phyloP scores from a whole-genome alignment of 2,888 invertebrate genomes.

The Nineta flava region DNA sequence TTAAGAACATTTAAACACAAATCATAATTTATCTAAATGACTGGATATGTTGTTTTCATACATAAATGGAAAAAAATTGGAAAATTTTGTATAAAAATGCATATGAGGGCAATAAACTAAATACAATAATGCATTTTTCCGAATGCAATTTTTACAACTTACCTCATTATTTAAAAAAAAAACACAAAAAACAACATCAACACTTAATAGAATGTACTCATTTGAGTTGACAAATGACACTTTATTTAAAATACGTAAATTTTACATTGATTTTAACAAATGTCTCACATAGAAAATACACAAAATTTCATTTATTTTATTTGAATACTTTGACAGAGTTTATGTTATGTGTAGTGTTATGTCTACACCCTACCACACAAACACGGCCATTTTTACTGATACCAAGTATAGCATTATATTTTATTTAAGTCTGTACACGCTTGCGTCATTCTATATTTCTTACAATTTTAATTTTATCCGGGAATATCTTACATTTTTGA shows the following conservation, averaged over 20 bases:
- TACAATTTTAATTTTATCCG: background rate
- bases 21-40: too few species aligned
- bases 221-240: background rate
- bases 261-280: background rate
- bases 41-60: too few species aligned
- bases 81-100: background rate
- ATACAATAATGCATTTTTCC: background rate
- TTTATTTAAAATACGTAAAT: background rate
- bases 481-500: background rate
- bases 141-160: background rate
- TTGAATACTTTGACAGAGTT: background rate
- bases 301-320: background rate
- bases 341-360: background rate
- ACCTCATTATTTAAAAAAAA: background rate
- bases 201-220: background rate
- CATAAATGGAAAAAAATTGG: background rate
- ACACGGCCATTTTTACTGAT: constrained; percentile 8
- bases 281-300: background rate
- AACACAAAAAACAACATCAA: background rate
- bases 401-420: constrained; percentile 3
- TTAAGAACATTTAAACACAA: too few species aligned
- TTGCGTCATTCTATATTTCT: background rate
- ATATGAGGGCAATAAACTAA: background rate
- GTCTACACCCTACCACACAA: constrained; percentile 7
- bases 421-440: background rate